Evolutionary conservation across 2,113 vertebrate genomes (phyloP), one percentile per base, ranked within the genome.

Genomic region (Osmerus mordax): DNA sequence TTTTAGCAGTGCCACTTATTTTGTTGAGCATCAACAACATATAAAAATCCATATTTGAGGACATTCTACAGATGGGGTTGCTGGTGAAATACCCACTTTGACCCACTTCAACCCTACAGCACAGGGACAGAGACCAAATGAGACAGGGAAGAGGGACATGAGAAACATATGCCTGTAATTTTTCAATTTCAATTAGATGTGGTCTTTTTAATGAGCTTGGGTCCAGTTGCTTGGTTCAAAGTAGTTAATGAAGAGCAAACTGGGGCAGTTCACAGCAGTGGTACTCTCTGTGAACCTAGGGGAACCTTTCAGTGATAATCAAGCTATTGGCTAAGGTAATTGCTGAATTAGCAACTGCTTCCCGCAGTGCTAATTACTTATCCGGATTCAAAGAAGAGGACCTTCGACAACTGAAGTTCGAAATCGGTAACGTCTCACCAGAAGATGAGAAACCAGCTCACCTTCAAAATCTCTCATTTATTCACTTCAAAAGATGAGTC

Each of bases 241-340:
- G 73, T 69, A 74, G 68, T 75, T 74, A 83, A 73, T 84, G 76
- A 79, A 84, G 67, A 78, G 25, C 29, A 70, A 75, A 78, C 76
- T 72, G 61, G 64, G 77, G 77, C 55, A 63, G 75, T 56, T 84
- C 73, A 70, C 56, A 74, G 78, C 5, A 2, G 69, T 76, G 23
- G 29, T 18, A 0, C 62, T 71, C 25, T 21, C 69, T 83, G 53
- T 81, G 78, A 83, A 84, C 77, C 75, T 66, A 15, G 41, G 59
- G 66, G 75, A 83, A 75, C 79, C 79, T 83, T 80, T 77, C 70
- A 67, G 72, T 71, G 72, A 82, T 86, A 84, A 86, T 86, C 76
- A 83, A 82, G 71, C 71, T 82, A 82, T 80, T 79, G 67, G 75
- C 58, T 67, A 52, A 85, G 76, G 72, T 88, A 87, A 86, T 84